Evolutionary conservation across 2,113 vertebrate species (phyloP).

Genomic region (Henicopernis longicauda): DNA sequence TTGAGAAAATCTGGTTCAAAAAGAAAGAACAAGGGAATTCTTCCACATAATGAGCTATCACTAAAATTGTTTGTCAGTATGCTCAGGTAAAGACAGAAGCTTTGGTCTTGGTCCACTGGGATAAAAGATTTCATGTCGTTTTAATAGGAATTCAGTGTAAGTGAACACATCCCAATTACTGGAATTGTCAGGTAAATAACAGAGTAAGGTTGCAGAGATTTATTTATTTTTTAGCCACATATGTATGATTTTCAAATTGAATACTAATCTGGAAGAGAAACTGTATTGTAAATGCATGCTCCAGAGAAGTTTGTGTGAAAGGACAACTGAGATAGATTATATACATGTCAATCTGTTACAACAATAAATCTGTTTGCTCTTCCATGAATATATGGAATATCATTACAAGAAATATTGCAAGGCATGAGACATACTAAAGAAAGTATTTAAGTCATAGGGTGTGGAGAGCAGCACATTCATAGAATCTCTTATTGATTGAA

Average conservation of each 20-base stretch:
- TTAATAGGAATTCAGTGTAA: not conserved
- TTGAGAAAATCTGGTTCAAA: not conserved
- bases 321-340: constrained; percentile 1
- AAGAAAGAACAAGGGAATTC: not conserved
- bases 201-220: not conserved
- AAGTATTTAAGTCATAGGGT: not conserved
- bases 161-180: not conserved
- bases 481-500: not conserved
- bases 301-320: constrained; percentile 20
- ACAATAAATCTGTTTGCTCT: not conserved
- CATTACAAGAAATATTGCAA: not conserved
- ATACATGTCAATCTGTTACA: not conserved
- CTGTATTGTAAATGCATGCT: not conserved
- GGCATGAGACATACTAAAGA: not conserved
- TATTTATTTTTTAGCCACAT: not conserved
- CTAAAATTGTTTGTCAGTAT: not conserved
- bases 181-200: constrained; percentile 36
- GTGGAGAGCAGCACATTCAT: not conserved
- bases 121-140: not conserved
- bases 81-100: not conserved
- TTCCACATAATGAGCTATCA: not conserved
- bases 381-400: not conserved
- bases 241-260: constrained; percentile 3
- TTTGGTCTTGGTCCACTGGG: not conserved
- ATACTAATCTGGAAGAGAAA: not conserved